A percentile compares a stretch with the other conserved stretches of the same genome.
phyloP scores from a whole-genome alignment of 2,888 invertebrate species.

The Eupelmus urozonus region DNA sequence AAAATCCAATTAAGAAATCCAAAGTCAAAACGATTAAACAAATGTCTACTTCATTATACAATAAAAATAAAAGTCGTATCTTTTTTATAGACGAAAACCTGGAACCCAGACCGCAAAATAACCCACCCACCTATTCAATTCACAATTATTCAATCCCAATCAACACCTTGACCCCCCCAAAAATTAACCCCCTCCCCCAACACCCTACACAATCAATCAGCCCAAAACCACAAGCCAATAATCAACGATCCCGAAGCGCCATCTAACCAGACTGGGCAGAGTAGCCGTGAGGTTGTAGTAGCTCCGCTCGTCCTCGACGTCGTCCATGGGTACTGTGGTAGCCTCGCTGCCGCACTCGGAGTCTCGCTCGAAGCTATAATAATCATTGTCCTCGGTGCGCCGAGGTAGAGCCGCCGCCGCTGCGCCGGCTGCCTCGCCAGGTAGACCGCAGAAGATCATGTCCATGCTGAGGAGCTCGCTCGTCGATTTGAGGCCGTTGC shows the following conservation, averaged over 20 bases:
- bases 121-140: no score
- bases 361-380: slow-evolving; percentile 67
- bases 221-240: no score
- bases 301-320: slow-evolving; percentile 76
- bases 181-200: no score
- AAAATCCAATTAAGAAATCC: no score
- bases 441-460: slow-evolving; percentile 70
- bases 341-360: slow-evolving; percentile 62
- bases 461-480: slow-evolving; percentile 74
- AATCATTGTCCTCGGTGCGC: slow-evolving; percentile 61
- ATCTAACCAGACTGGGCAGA: slow-evolving; percentile 68
- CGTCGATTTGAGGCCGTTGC: slow-evolving; percentile 68
- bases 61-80: no score
- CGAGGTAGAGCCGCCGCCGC: slow-evolving; percentile 49
- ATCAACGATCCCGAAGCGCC: background rate
- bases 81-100: no score
- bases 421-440: slow-evolving; percentile 60
- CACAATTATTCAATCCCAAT: no score
- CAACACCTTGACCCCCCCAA: no score
- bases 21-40: no score
- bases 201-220: no score
- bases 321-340: slow-evolving; percentile 81
- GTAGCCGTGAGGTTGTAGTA: slow-evolving; percentile 79
- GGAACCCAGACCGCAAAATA: no score
- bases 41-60: no score